Conservation (phyloP, 2,888 invertebrate genomes). For the Nomada ferruginata region DNA sequence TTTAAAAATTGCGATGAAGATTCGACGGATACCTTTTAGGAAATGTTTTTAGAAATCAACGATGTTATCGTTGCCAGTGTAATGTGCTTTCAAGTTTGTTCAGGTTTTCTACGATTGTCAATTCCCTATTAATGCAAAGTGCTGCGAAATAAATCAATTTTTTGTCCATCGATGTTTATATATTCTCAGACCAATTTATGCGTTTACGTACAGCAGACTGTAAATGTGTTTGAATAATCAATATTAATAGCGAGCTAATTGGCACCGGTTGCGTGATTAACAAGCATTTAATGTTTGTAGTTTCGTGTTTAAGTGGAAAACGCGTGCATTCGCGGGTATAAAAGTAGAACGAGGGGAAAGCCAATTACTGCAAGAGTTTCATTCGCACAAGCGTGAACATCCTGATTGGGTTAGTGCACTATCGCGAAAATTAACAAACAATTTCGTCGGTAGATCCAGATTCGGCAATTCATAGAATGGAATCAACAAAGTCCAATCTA, state of each 20-base stretch:
- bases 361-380: conserved; percentile 53
- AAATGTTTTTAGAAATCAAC: no score
- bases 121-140: background rate
- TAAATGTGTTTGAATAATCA: background rate
- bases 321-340: conserved; percentile 26
- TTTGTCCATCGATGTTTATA: background rate
- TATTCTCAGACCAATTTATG: background rate
- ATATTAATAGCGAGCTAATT: background rate
- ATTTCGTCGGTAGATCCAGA: conserved; percentile 7
- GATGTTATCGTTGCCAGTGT: no score
- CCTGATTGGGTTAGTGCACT: conserved; percentile 1
- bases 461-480: background rate
- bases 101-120: background rate
- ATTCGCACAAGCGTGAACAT: conserved; percentile 43
- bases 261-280: conserved; percentile 33
- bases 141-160: background rate
- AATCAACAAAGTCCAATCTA: background rate
- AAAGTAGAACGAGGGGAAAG: conserved; percentile 61
- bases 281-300: conserved; percentile 26
- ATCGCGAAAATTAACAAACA: conserved; percentile 32
- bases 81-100: no score
- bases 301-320: conserved; percentile 52
- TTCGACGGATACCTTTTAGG: no score
- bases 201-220: background rate
- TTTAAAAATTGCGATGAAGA: no score